phyloP scores from a whole-genome alignment of 2,888 invertebrate genomes.

The Drosophila pseudotakahashii region DNA sequence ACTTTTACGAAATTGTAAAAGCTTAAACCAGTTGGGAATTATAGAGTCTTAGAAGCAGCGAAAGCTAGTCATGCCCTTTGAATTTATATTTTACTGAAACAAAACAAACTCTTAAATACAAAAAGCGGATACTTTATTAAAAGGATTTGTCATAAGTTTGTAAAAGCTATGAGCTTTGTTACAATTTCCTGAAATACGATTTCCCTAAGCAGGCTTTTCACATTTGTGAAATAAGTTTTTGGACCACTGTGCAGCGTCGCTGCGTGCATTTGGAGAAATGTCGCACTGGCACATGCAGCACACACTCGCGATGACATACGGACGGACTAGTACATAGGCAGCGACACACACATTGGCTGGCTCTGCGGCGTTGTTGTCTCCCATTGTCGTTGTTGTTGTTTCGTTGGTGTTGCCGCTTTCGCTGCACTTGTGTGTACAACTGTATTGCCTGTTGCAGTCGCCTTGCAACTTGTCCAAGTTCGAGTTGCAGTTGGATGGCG shows the following conservation, averaged over 20 bases:
- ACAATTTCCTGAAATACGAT: too few species aligned
- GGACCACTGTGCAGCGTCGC: slow-evolving; percentile 33
- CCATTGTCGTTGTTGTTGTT: slow-evolving; percentile 27
- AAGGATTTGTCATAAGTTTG: too few species aligned
- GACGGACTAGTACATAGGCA: slow-evolving; percentile 66
- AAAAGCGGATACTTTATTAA: too few species aligned
- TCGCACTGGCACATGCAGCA: slow-evolving; percentile 11
- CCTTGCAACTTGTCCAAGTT: slow-evolving; percentile 63
- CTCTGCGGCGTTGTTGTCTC: slow-evolving; percentile 32
- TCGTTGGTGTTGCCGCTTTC: slow-evolving; percentile 32
- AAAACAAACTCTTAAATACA: too few species aligned
- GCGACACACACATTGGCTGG: slow-evolving; percentile 78
- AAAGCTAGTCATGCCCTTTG: too few species aligned
- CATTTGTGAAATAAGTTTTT: background rate
- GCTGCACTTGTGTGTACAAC: slow-evolving; percentile 34
- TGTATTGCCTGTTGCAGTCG: slow-evolving; percentile 30
- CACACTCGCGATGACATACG: slow-evolving; percentile 31
- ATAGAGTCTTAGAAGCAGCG: background rate
- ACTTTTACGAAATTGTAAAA: too few species aligned
- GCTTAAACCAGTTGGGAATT: background rate
- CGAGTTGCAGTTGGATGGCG: slow-evolving; percentile 32
- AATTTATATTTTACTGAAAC: too few species aligned
- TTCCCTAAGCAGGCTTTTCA: too few species aligned
- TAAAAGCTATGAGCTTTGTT: too few species aligned
- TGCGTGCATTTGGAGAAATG: slow-evolving; percentile 77